These are phyloP conservation scores for Atherix ibis DNA, from an alignment of 2,888 invertebrate genomes.

Conservation along the genomic window DNA sequence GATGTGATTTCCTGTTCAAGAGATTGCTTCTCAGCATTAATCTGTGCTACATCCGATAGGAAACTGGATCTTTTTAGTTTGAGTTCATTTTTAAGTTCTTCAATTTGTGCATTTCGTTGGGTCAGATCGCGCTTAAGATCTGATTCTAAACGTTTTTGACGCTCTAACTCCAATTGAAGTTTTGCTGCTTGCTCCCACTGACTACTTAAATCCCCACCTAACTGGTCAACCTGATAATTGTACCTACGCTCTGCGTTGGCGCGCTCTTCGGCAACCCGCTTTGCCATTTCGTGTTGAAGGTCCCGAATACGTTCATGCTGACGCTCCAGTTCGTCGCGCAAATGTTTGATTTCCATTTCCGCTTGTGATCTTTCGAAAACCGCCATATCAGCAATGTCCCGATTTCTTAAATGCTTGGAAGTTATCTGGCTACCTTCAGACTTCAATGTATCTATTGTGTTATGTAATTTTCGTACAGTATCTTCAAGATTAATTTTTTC, in stretches of 20 bases:
- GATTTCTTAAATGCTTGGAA: constrained; percentile 48
- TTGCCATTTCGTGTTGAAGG: constrained; percentile 55
- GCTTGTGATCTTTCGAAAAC: constrained; percentile 62
- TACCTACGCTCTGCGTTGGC: constrained; percentile 57
- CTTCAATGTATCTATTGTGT: constrained; percentile 44
- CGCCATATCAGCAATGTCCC: constrained; percentile 58
- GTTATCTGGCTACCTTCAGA: constrained; percentile 44
- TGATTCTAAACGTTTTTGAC: constrained; percentile 58
- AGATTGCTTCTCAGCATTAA: constrained; percentile 61
- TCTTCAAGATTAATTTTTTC: constrained; percentile 54
- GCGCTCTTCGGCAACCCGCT: constrained; percentile 54
- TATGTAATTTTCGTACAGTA: constrained; percentile 50
- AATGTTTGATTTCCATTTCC: constrained; percentile 56
- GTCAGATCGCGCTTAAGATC: constrained; percentile 62
- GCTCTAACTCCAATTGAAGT: constrained; percentile 60
- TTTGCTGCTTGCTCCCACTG: constrained; percentile 70
- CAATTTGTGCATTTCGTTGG: constrained; percentile 57
- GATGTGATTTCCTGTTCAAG: constrained; percentile 65
- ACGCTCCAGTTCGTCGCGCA: constrained; percentile 61
- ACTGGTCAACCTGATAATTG: constrained; percentile 58
- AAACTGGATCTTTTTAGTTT: constrained; percentile 52
- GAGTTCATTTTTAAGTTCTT: constrained; percentile 64
- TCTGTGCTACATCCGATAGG: constrained; percentile 61
- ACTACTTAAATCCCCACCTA: constrained; percentile 59
- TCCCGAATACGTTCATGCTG: constrained; percentile 63